Base-by-base conservation (phyloP, 2,888 invertebrate genomes). In the Parasteatoda lunata region DNA sequence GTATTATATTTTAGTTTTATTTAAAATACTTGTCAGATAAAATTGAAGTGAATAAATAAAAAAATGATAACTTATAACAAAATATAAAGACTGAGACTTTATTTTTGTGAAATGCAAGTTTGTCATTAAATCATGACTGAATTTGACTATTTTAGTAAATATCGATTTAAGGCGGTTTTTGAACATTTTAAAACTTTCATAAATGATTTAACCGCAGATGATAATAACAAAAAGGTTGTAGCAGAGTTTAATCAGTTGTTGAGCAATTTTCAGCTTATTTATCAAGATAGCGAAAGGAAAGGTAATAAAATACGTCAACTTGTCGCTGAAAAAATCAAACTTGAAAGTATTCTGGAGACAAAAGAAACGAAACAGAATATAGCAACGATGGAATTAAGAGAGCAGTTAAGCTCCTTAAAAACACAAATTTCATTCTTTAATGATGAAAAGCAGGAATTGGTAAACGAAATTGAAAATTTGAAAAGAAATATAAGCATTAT, bases 281-380 rank as follows among this genome's bases (percentile, higher is more conserved):
- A 68, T 13, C 5, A 13, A 3, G 68, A 77, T 6, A 77, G 45
- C 52, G 77, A 77, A 11, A 66, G 77, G 47, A 77, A 68, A 68
- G 11, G 13, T 8, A 15, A 68, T 13, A 68, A 68, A 68, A 68
- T 77, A 11, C 13, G 51, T 47, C 30, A 77, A 1, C 13, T 77
- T 45, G 45, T 11, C 5, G 11, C 77, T 7, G 51, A 52, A 45
- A 7, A 64, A 30, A 8, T 15, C 11, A 77, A 52, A 9, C 15
- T 30, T 7, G 45, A 77, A 51, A 45, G 51, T 45, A 66, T 11
- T n/a, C 8, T 30, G 9, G n/a, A 77, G 52, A 52, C 5, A n/a
- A 15, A 0, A 6, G 8, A 13, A 49, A 4, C 1, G 5, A n/a
- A n/a, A 76, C n/a, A n/a, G 64, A 49, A 8, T 15, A 13, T 15